phyloP scores from a whole-genome alignment of 2,888 invertebrate genomes.

The Phytoseiulus persimilis region DNA sequence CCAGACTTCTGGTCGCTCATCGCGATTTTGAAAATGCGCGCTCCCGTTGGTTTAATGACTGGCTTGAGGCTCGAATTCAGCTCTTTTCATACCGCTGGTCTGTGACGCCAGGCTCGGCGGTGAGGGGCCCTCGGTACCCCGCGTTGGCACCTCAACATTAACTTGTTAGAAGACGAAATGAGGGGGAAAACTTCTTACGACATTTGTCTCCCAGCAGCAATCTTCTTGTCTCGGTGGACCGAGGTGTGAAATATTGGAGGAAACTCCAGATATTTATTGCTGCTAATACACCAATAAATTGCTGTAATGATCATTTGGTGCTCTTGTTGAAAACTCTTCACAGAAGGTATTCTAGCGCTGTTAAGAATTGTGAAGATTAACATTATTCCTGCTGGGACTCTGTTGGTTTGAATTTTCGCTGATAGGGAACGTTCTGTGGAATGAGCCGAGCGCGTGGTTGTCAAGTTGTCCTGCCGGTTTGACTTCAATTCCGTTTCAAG shows the following conservation, averaged over 20 bases:
- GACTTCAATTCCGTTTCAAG: too few relatives aligned
- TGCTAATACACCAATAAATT: background rate
- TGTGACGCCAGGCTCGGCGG: background rate
- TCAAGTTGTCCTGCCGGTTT: too few relatives aligned
- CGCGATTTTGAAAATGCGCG: background rate
- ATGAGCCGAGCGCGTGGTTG: too few relatives aligned
- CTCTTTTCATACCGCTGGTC: background rate
- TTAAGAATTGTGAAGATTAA: too few relatives aligned
- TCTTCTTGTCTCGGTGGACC: background rate
- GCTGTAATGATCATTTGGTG: too few relatives aligned
- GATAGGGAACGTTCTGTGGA: too few relatives aligned
- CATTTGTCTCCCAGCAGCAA: background rate
- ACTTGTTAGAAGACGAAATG: background rate
- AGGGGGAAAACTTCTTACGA: background rate
- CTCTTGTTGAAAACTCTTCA: too few relatives aligned
- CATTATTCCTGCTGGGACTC: too few relatives aligned
- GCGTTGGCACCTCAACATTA: constrained; percentile 5
- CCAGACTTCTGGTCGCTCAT: background rate
- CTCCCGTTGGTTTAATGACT: background rate
- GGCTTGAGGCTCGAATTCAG: background rate
- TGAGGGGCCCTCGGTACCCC: background rate
- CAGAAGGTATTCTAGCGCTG: too few relatives aligned
- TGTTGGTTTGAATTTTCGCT: too few relatives aligned
- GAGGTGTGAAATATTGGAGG: background rate
- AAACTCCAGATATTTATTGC: background rate